Evolutionary conservation across 2,888 invertebrate species (phyloP).

Genomic region (Bursaphelenchus okinawaensis): DNA sequence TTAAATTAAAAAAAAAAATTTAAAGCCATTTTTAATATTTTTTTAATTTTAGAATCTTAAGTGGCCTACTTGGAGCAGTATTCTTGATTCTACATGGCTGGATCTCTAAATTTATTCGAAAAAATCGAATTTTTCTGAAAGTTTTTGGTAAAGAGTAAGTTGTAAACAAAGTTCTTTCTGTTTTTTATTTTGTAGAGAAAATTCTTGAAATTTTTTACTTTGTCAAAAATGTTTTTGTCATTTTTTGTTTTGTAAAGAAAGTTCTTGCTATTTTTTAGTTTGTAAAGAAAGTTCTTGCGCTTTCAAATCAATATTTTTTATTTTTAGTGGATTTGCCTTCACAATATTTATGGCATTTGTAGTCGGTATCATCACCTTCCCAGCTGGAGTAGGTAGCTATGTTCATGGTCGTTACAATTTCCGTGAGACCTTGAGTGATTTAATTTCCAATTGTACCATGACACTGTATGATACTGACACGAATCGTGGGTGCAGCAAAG

Average conservation of each 20-base stretch:
- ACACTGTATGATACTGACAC: conserved; percentile 21
- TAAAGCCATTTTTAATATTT: too few species aligned
- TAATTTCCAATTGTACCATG: conserved; percentile 40
- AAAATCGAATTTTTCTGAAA: conserved; percentile 29
- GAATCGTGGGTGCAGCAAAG: conserved; percentile 25
- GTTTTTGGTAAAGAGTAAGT: conserved; percentile 35
- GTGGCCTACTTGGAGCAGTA: conserved; percentile 34
- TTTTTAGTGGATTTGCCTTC: conserved; percentile 33
- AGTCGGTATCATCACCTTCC: conserved; percentile 74
- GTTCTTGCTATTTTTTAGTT: neutral
- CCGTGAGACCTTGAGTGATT: conserved; percentile 36
- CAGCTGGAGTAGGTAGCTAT: conserved; percentile 85
- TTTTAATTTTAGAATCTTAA: conserved; percentile 29
- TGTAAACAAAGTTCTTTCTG: neutral
- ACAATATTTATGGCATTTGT: conserved; percentile 41
- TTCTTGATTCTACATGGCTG: conserved; percentile 35
- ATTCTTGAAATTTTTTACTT: neutral
- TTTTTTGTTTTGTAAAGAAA: neutral
- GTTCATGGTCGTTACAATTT: conserved; percentile 59
- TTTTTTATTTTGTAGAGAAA: neutral
- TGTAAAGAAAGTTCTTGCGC: neutral
- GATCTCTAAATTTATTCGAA: conserved; percentile 29
- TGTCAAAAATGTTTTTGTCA: neutral
- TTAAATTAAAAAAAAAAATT: too few species aligned
- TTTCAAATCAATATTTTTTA: neutral